A percentile compares a stretch with the other conserved stretches of the same genome.
These are phyloP conservation scores for Meleagris gallopavo DNA, from an alignment of 2,113 vertebrate genomes.

Conservation along the genomic window DNA sequence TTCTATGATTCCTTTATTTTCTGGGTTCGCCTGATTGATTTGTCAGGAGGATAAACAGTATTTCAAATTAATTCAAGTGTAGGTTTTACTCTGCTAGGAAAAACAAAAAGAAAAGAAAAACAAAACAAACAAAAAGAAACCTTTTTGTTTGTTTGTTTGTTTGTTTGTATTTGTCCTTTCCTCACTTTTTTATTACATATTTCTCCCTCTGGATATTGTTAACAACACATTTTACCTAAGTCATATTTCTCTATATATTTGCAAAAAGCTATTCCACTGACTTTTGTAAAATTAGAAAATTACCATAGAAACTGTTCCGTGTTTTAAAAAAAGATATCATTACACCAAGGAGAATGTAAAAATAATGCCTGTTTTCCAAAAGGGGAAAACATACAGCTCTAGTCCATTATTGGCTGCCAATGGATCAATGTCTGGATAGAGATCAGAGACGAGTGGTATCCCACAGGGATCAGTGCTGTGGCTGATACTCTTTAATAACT, in stretches of 20 bases:
- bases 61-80: background rate
- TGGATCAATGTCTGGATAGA: too few relatives aligned
- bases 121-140: background rate
- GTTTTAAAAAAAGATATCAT: background rate
- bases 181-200: background rate
- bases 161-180: background rate
- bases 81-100: background rate
- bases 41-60: background rate
- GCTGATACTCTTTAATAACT: too few relatives aligned
- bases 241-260: constrained; percentile 3
- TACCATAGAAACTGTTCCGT: constrained; percentile 12
- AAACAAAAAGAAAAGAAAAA: background rate
- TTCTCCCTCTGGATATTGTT: background rate
- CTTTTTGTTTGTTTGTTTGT: background rate
- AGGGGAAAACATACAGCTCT: background rate
- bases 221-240: background rate
- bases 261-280: background rate
- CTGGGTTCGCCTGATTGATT: background rate
- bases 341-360: background rate
- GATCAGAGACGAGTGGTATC: too few relatives aligned
- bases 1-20: background rate
- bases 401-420: background rate
- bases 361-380: background rate
- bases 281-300: constrained; percentile 31
- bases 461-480: too few relatives aligned